Evolutionary conservation across 2,888 invertebrate species (phyloP).

Genomic region (Drosophila mulleri): DNA sequence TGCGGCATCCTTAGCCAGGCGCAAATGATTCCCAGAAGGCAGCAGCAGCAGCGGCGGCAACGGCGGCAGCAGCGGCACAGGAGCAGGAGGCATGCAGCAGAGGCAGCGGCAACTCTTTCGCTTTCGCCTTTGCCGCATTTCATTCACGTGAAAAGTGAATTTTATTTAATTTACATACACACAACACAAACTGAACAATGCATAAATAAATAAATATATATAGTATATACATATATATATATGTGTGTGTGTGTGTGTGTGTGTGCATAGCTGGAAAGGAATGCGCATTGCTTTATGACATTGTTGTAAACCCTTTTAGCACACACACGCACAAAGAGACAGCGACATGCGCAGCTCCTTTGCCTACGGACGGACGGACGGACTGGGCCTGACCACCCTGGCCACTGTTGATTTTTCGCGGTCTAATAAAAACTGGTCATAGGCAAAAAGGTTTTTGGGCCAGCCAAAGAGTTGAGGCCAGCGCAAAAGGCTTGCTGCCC

Average conservation of each 20-base stretch:
- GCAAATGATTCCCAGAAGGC: slow-evolving; percentile 78
- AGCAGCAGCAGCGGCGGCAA: slow-evolving; percentile 29
- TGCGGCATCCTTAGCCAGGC: slow-evolving; percentile 48
- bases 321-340: slow-evolving; percentile 27
- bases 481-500: slow-evolving; percentile 17
- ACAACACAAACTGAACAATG: slow-evolving; percentile 16
- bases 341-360: slow-evolving; percentile 29
- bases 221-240: neutral
- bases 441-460: slow-evolving; percentile 34
- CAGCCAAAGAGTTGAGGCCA: slow-evolving; percentile 68
- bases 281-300: slow-evolving; percentile 71
- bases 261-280: slow-evolving; percentile 44
- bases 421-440: slow-evolving; percentile 72
- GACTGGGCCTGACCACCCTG: slow-evolving; percentile 57
- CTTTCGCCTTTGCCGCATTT: slow-evolving; percentile 48
- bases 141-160: slow-evolving; percentile 70
- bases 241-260: neutral
- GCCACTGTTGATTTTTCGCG: slow-evolving; percentile 79
- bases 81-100: neutral
- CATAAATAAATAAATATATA: slow-evolving; percentile 11
- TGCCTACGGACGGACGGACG: slow-evolving; percentile 4
- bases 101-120: slow-evolving; percentile 43
- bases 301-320: slow-evolving; percentile 76
- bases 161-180: slow-evolving; percentile 61
- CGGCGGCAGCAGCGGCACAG: slow-evolving; percentile 1